These are phyloP conservation scores for Spodoptera littoralis DNA, from an alignment of 2,888 invertebrate species.

Conservation along the genomic window DNA sequence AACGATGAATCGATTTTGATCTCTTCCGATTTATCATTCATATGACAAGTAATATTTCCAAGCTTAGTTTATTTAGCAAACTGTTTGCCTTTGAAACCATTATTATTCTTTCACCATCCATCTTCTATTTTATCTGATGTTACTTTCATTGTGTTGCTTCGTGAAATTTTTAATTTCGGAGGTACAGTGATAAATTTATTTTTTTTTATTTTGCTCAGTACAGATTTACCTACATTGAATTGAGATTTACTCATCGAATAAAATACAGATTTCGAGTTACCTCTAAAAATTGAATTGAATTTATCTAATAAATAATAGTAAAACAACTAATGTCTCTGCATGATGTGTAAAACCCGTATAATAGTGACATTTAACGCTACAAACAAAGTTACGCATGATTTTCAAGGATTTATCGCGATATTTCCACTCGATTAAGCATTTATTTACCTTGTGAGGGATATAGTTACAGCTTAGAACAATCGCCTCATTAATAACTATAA, in stretches of 20 bases:
- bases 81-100: not conserved
- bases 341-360: conserved; percentile 40
- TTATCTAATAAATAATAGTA: too few relatives aligned
- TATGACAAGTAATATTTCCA: not conserved
- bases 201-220: too few relatives aligned
- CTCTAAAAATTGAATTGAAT: too few relatives aligned
- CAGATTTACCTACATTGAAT: too few relatives aligned
- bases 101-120: not conserved
- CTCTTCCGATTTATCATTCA: conserved; percentile 22
- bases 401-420: conserved; percentile 50
- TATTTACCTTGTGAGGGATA: conserved; percentile 50
- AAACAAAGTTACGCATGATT: conserved; percentile 45
- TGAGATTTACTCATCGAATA: too few relatives aligned
- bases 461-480: conserved; percentile 45
- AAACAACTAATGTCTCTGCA: not conserved
- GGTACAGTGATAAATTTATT: too few relatives aligned
- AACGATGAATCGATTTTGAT: conserved; percentile 29
- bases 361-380: conserved; percentile 44
- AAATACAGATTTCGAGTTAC: too few relatives aligned
- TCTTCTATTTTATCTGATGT: not conserved
- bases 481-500: conserved; percentile 41
- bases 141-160: conserved; percentile 7
- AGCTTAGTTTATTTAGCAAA: too few relatives aligned
- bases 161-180: not conserved
- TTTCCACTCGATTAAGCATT: conserved; percentile 51